Conservation (phyloP, 2,797 vertebrate genomes). For the Muscicapa striata region DNA sequence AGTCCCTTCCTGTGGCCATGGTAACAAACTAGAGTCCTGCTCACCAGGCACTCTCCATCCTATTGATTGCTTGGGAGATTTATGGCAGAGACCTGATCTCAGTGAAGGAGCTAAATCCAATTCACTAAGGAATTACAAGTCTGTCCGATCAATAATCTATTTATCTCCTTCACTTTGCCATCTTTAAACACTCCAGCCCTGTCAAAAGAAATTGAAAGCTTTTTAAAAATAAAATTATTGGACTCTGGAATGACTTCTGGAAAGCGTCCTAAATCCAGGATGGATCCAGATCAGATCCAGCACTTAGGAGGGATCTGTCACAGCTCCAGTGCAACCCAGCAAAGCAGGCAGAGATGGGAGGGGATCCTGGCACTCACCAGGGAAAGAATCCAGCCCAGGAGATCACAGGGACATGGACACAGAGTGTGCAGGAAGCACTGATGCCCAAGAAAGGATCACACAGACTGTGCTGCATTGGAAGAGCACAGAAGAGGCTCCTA, state of each 20-base stretch:
- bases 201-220: constrained; percentile 75
- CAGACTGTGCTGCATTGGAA: not conserved
- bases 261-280: not conserved
- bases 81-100: constrained; percentile 72
- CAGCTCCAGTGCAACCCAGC: not conserved
- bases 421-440: not conserved
- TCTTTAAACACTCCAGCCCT: constrained; percentile 76
- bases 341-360: not conserved
- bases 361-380: not conserved
- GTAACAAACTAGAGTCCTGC: constrained; percentile 21
- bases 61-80: constrained; percentile 75
- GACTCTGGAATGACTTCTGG: constrained; percentile 26
- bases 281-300: constrained; percentile 2
- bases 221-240: constrained; percentile 70
- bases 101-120: constrained; percentile 79
- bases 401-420: not conserved
- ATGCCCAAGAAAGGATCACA: not conserved
- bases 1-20: not conserved
- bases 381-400: not conserved
- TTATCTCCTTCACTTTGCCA: constrained; percentile 79
- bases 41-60: constrained; percentile 1
- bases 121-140: constrained; percentile 81
- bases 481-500: not conserved
- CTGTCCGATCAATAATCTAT: constrained; percentile 80
- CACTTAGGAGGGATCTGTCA: not conserved